Percentiles rank a stretch among this genome's conserved stretches.
Conservation (phyloP, 2,888 invertebrate species). For the Hirtodrosophila trivittata region DNA sequence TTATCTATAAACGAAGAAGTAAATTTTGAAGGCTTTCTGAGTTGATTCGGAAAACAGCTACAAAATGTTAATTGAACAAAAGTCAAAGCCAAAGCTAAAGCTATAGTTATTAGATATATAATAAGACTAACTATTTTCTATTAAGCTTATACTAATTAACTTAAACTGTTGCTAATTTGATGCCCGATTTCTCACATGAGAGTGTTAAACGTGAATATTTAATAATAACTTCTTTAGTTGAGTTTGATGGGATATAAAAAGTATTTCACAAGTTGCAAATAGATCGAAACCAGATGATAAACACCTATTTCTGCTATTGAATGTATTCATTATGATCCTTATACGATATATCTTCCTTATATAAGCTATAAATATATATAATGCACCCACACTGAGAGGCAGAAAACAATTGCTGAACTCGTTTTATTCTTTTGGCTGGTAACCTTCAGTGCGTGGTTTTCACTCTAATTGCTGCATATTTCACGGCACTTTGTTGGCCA, state of each 20-base stretch:
- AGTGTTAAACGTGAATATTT: constrained; percentile 31
- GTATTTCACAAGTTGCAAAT: constrained; percentile 11
- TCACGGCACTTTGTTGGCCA: constrained; percentile 27
- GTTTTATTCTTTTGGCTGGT: neutral
- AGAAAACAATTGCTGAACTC: neutral
- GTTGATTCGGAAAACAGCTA: too few species aligned
- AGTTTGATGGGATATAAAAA: neutral
- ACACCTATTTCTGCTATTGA: constrained; percentile 13
- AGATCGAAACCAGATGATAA: constrained; percentile 1
- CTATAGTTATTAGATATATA: too few species aligned
- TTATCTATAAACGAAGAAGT: too few species aligned
- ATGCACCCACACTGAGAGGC: too few species aligned
- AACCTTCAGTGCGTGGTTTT: constrained; percentile 27
- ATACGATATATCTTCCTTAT: neutral
- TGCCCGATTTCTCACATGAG: constrained; percentile 13
- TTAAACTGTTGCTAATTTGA: too few species aligned
- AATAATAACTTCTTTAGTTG: constrained; percentile 19
- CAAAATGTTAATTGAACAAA: too few species aligned
- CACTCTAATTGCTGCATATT: constrained; percentile 46
- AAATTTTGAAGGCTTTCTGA: too few species aligned
- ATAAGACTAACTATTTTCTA: too few species aligned
- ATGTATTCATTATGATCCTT: constrained; percentile 10
- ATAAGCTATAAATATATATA: neutral
- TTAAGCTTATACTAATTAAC: too few species aligned
- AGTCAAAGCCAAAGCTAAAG: too few species aligned